Percentiles rank a stretch among this genome's conserved stretches.
These are phyloP conservation scores for Cephus rjabovi DNA, from an alignment of 2,888 invertebrate genomes.

Conservation along the genomic window DNA sequence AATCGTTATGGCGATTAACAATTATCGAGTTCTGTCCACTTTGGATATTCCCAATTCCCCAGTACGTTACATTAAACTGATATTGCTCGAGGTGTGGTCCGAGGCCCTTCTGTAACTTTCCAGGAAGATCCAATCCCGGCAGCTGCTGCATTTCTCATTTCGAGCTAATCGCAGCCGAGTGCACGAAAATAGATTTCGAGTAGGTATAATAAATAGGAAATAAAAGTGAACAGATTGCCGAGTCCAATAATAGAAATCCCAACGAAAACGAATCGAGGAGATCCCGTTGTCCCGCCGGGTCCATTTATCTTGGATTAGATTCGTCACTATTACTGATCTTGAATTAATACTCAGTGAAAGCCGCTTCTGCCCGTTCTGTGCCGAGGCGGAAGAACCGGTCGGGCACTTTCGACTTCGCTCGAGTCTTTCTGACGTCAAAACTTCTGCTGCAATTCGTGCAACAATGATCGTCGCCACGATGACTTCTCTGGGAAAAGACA, in stretches of 20 bases:
- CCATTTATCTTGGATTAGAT: constrained; percentile 19
- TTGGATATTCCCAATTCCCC: neutral
- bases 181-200: neutral
- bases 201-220: neutral
- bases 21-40: neutral
- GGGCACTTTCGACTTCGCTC: constrained; percentile 19
- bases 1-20: neutral
- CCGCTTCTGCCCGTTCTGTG: neutral
- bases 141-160: neutral
- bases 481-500: neutral
- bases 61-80: neutral
- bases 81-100: neutral
- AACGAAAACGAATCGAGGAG: neutral
- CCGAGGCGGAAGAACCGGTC: constrained; percentile 12
- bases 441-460: neutral
- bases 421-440: neutral
- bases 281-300: neutral
- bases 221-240: neutral
- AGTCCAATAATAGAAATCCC: neutral
- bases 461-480: neutral
- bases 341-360: constrained; percentile 17
- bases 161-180: neutral
- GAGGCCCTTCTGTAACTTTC: neutral
- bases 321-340: constrained; percentile 16
- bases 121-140: neutral